Percentiles rank a stretch among this genome's conserved stretches.
Evolutionary conservation across 2,797 vertebrate genomes (phyloP).

Genomic region (Myotis planiceps): DNA sequence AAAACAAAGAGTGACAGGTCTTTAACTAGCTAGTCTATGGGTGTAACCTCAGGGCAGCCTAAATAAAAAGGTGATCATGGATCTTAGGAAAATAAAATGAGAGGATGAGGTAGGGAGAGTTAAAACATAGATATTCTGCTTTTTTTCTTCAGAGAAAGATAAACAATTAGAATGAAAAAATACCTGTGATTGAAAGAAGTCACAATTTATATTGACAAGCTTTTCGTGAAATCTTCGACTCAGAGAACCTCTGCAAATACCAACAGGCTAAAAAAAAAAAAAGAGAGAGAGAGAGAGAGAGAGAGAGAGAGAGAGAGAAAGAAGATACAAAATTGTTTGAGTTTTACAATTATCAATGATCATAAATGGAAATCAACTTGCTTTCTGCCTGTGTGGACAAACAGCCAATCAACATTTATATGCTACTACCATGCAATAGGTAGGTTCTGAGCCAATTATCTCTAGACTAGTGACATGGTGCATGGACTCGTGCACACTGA

Average conservation of each 20-base stretch:
- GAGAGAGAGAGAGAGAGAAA: neutral
- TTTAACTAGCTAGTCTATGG: neutral
- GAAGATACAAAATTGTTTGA: neutral
- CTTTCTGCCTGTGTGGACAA: neutral
- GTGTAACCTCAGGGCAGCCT: neutral
- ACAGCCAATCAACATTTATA: neutral
- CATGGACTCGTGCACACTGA: too few relatives aligned
- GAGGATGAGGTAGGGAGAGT: too few relatives aligned
- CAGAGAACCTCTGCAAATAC: slow-evolving; percentile 81
- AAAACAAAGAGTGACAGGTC: neutral
- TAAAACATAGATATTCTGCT: neutral
- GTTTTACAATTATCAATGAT: neutral
- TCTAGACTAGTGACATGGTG: neutral
- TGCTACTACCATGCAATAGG: neutral
- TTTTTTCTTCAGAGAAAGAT: neutral
- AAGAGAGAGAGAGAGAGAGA: neutral
- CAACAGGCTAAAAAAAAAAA: slow-evolving; percentile 77
- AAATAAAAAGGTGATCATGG: neutral
- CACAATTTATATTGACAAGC: slow-evolving; percentile 64
- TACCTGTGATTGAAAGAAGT: slow-evolving; percentile 84
- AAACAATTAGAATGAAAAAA: slow-evolving; percentile 55
- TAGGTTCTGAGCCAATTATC: neutral
- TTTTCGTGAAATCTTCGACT: fast-evolving
- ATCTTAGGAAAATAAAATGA: slow-evolving; percentile 20
- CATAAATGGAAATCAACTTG: neutral